Evolutionary conservation across 2,888 invertebrate genomes (phyloP), one percentile per base, ranked within the genome.

Genomic region (Mermis nigrescens): DNA sequence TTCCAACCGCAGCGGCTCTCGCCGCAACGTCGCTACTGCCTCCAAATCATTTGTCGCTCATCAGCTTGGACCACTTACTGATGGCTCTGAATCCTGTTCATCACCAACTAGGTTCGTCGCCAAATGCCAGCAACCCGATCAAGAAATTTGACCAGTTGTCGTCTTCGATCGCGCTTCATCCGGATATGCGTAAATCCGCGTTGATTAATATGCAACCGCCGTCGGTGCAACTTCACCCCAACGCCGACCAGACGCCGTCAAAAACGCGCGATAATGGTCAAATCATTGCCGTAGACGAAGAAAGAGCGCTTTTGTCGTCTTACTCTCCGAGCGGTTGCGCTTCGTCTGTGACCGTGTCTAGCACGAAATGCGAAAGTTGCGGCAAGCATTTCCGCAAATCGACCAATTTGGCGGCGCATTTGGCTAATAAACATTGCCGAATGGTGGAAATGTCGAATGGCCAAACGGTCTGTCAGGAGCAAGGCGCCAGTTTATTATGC

Each of bases 351-450:
- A 7, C 12, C 55, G 55, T 15, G 31, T 2, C 12, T 7, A 45
- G 38, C 31, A 66, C 68, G 4, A 66, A 66, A 46, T 71, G 71
- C 59, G 62, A 62, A n/a, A 65, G 68, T 59, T 71, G 71, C 61
- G 70, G 70, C n/a, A 72, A 71, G 60, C 69, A 68, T 62, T 66
- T 71, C 57, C 51, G 69, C 58, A 71, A 71, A 66, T 63, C 59
- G 3, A 27, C 53, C 22, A 59, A 59, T 38, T 32, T 59, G 24
- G 59, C 57, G 2, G 38, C 22, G 2, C 59, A 59, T 59, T 22
- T 59, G 27, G n/a, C 28, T 3, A 7, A 24, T 7, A 53, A 55
- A 22, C 59, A 59, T 31, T 12, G 31, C 22, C 51, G n/a, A n/a
- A n/a, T n/a, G n/a, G n/a, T n/a, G n/a, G n/a, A n/a, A n/a, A n/a